Evolutionary conservation across 2,113 vertebrate species (phyloP).

Genomic region (Chroicocephalus ridibundus): DNA sequence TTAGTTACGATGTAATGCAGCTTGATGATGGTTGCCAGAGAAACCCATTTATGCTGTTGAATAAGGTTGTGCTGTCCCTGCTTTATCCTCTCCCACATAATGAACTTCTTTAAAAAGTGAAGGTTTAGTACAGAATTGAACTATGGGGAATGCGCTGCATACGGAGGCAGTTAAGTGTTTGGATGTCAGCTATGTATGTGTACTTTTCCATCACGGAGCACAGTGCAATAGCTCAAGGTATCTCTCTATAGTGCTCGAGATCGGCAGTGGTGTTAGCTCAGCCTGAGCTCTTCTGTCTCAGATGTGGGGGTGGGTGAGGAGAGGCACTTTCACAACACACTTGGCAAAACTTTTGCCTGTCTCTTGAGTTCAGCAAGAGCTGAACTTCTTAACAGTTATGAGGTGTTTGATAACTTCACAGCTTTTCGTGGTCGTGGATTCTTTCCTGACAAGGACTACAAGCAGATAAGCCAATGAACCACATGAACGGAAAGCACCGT

Average conservation of each 20-base stretch:
- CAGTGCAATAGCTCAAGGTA: not conserved
- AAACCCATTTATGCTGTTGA: conserved; percentile 64
- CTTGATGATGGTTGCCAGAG: conserved; percentile 69
- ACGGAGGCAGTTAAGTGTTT: conserved; percentile 11
- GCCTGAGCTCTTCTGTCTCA: not conserved
- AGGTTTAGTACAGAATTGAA: conserved; percentile 10
- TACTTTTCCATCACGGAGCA: not conserved
- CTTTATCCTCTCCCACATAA: conserved; percentile 64
- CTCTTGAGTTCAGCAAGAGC: not conserved
- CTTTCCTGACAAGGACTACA: not conserved
- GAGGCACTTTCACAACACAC: not conserved
- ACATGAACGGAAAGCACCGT: not conserved
- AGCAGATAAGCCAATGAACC: not conserved
- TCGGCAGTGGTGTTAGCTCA: not conserved
- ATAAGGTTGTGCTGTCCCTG: conserved; percentile 54
- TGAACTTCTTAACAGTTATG: not conserved
- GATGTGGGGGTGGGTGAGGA: not conserved
- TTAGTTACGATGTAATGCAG: conserved; percentile 53
- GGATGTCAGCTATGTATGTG: conserved; percentile 9
- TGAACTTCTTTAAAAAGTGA: conserved; percentile 52
- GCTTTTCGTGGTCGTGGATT: not conserved
- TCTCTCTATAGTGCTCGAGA: not conserved
- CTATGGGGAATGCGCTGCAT: not conserved
- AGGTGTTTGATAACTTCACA: not conserved
- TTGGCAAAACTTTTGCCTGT: not conserved